A percentile compares a stretch with the other conserved stretches of the same genome.
Evolutionary conservation across 2,113 vertebrate species (phyloP).

Genomic region (Cephalopholis sonnerati): DNA sequence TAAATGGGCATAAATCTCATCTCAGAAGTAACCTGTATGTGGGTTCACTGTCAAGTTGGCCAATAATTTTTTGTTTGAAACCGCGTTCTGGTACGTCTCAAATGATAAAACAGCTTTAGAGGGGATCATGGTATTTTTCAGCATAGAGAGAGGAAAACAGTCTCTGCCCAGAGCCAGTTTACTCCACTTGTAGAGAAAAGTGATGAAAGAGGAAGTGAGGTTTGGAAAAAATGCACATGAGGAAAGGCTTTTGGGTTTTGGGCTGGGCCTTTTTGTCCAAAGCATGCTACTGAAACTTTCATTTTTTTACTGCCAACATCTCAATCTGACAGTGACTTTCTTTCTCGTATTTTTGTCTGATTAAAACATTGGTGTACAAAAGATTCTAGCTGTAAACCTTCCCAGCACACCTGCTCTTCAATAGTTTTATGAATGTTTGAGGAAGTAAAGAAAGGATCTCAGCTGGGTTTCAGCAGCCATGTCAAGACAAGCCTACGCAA

Average conservation of each 20-base stretch:
- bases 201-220: constrained; percentile 59
- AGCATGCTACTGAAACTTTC: constrained; percentile 34
- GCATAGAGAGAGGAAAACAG: constrained; percentile 2
- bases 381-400: not conserved
- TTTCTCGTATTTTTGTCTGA: not conserved
- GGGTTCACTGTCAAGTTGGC: not conserved
- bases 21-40: not conserved
- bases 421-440: not conserved
- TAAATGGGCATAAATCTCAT: not conserved
- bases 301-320: constrained; percentile 20
- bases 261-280: constrained; percentile 46
- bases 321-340: constrained; percentile 15
- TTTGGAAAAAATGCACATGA: constrained; percentile 64
- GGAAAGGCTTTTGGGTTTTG: constrained; percentile 64
- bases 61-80: not conserved
- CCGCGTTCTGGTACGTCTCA: not conserved
- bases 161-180: constrained; percentile 35
- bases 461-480: constrained; percentile 13
- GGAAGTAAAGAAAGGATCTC: not conserved
- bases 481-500: constrained; percentile 18
- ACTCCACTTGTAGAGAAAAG: constrained; percentile 44
- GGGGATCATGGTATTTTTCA: constrained; percentile 34
- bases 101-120: constrained; percentile 19
- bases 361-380: not conserved
- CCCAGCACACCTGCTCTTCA: not conserved